Evolutionary conservation across 1,140 invertebrate genomes (phyloP), one percentile per base, ranked within the genome.

Genomic region (Arctopsyche grandis): DNA sequence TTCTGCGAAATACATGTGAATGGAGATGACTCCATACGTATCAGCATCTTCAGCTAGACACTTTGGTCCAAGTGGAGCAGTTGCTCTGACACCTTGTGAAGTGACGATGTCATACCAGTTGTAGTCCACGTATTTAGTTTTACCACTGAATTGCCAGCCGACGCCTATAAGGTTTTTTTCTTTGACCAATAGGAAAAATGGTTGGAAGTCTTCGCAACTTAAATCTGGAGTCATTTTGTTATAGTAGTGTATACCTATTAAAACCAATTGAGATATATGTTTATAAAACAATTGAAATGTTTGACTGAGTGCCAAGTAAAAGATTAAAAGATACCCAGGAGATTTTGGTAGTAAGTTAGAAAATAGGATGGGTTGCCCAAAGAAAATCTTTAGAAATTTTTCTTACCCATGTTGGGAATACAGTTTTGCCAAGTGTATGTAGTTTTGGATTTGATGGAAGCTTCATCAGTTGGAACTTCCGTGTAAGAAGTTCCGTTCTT

Each of bases 1-100:
- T 9, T 84, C 76, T 3, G 86, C 83, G 77, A 84, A 86, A 81
- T 87, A 88, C 24, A 86, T 84, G 77, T 87, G 87, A 79, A 85
- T 83, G 4, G 86, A 86, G 48, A 86, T 63, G 5, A 86, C 16
- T 0, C 85, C 85, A 12, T 83, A 82, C 5, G 66, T 77, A 0
- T 81, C 83, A 12, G 83, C 83, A 38, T 84, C 46, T 7, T 85
- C 73, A 46, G 84, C 85, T 24, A 87, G 70, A 79, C 86, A 87
- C 1, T 56, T 9, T 0, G 83, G 83, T 43, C 79, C 81, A 16
- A 77, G 29, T 10, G 81, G 81, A 0, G 81, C 69, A 14, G 60
- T 63, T 5, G 38, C 14, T 77, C 58, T 29, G 0, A 79, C 80
- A 24, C 52, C 80, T 26, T 26, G 12, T 5, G 66, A n/a, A 48